A percentile compares a stretch with the other conserved stretches of the same genome.
Evolutionary conservation across 2,888 invertebrate species (phyloP).

Genomic region (Aspidiotus destructor): DNA sequence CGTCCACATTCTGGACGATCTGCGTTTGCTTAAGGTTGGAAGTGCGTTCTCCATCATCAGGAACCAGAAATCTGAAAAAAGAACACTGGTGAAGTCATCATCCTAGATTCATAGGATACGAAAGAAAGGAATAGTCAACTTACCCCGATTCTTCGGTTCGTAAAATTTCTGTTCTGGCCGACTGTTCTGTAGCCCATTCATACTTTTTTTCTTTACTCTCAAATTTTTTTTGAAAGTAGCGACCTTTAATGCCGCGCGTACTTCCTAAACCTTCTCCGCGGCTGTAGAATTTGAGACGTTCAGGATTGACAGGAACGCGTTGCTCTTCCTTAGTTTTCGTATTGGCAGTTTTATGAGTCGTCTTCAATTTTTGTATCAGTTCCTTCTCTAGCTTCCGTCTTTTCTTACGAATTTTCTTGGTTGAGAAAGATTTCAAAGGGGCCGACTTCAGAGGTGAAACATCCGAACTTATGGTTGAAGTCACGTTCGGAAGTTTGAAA

Average conservation of each 20-base stretch:
- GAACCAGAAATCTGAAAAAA: slow-evolving; percentile 29
- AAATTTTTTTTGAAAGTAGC: slow-evolving; percentile 11
- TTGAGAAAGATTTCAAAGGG: no score
- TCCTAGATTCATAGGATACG: background rate
- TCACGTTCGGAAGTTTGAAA: no score
- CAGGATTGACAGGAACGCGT: slow-evolving; percentile 3
- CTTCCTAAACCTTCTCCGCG: slow-evolving; percentile 20
- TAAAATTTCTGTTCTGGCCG: slow-evolving; percentile 66
- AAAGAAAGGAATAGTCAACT: slow-evolving; percentile 30
- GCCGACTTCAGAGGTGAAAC: no score
- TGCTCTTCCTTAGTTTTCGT: background rate
- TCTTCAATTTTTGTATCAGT: no score
- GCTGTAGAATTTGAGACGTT: slow-evolving; percentile 18
- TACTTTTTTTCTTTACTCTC: slow-evolving; percentile 46
- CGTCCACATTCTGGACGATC: slow-evolving; percentile 59
- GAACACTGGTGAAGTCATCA: background rate
- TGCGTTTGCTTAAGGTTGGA: slow-evolving; percentile 34
- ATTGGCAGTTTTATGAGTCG: no score
- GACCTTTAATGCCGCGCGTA: background rate
- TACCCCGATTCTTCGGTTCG: slow-evolving; percentile 69
- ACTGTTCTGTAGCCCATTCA: slow-evolving; percentile 56
- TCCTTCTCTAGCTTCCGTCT: no score
- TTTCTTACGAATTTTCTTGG: no score
- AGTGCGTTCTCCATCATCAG: slow-evolving; percentile 34
- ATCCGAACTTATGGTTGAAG: no score